Conservation (phyloP, 1,140 invertebrate species). For the Drosophila parabipectinata region DNA sequence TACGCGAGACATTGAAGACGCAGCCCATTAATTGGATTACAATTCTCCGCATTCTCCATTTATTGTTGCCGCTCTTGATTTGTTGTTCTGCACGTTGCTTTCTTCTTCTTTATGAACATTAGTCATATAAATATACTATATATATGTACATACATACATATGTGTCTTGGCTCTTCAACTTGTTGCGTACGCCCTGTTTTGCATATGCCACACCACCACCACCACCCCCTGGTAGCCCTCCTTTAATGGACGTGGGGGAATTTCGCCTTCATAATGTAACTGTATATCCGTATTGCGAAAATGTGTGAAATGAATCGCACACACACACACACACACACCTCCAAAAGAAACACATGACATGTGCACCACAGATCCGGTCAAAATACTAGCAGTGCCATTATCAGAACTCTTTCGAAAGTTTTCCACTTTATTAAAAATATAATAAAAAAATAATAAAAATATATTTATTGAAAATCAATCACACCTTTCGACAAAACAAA, state of each 20-base stretch:
- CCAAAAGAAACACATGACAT: slow-evolving; percentile 15
- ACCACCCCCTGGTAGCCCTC: slow-evolving; percentile 10
- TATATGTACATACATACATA: too few species aligned
- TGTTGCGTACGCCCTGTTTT: slow-evolving; percentile 53
- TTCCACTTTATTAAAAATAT: not conserved
- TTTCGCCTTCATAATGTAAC: slow-evolving; percentile 52
- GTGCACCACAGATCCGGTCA: slow-evolving; percentile 17
- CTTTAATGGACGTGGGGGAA: slow-evolving; percentile 47
- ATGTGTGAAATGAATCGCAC: slow-evolving; percentile 41
- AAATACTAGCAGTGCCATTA: not conserved
- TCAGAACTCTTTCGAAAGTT: not conserved
- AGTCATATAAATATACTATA: slow-evolving; percentile 29
- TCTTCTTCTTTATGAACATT: slow-evolving; percentile 36
- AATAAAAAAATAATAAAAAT: not conserved
- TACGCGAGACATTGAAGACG: slow-evolving; percentile 46
- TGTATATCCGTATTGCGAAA: slow-evolving; percentile 48
- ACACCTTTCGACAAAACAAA: not conserved
- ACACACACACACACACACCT: slow-evolving; percentile 13
- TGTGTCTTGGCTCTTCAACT: slow-evolving; percentile 45
- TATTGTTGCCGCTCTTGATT: slow-evolving; percentile 19
- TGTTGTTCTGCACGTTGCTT: slow-evolving; percentile 47
- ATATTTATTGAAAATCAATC: not conserved
- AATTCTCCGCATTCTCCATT: slow-evolving; percentile 52
- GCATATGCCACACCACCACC: slow-evolving; percentile 18
- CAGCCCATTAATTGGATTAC: slow-evolving; percentile 73